Base-by-base conservation (phyloP, 2,797 vertebrate species). In the Onychomys torridus region DNA sequence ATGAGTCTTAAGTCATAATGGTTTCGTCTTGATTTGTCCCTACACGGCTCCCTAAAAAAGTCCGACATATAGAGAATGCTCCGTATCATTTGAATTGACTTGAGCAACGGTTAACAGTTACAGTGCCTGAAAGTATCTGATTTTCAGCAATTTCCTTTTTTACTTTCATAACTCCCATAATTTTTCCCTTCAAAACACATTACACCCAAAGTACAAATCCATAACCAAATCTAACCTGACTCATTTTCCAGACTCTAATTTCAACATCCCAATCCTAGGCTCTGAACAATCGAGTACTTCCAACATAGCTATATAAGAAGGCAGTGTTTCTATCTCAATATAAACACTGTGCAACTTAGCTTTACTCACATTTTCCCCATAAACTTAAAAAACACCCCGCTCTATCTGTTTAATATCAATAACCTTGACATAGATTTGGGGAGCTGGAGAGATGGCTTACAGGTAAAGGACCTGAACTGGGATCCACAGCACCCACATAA, bases 71-170 rank as follows among this genome's bases (percentile, higher is more conserved):
- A 89, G 87, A 86, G 96, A 95, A 94, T 34, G 43, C 57, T 92
- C 75, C 89, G 0, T 93, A 85, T 77, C 32, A 67, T 29, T 73
- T 93, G 76, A 96, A 88, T 6, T 82, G 19, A 93, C 67, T 57
- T 86, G 46, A 96, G 78, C n/a, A 95, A 93, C 52, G 96, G 92
- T 92, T 71, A 95, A 91, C 94, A 94, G 73, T 73, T 92, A 88
- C 16, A 96, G 52, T 78, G 65, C 63, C 81, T 89, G 65, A 73
- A 43, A 55, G 34, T 59, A 96, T 37, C 46, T 84, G 25, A 92
- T 92, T 95, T 93, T 90, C 32, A 78, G 69, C 63, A 49, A 92
- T 79, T 63, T 87, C 32, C 83, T 95, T 93, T 94, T 94, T 89
- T 97, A 23, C 43, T 93, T 61, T 96, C 90, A 95, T 0, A 93